Percentiles rank a stretch among this genome's conserved stretches.
Evolutionary conservation across 2,797 vertebrate species (phyloP).

Genomic region (Poliocrania exsul): DNA sequence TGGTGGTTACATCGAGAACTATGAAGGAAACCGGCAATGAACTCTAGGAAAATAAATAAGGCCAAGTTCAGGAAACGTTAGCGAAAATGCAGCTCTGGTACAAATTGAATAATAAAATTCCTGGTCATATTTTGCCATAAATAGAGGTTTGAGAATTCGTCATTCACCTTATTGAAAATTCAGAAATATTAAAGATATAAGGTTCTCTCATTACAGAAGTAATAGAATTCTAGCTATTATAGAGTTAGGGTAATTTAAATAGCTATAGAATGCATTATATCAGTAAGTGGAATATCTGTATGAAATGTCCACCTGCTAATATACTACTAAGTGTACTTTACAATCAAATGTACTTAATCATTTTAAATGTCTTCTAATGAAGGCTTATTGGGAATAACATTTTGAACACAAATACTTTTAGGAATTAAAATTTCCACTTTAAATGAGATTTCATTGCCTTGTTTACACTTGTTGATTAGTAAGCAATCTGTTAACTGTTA

Average conservation of each 20-base stretch:
- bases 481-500: constrained; percentile 81
- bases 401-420: constrained; percentile 80
- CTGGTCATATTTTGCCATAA: constrained; percentile 79
- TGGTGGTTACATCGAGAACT: constrained; percentile 48
- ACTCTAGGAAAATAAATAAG: constrained; percentile 74
- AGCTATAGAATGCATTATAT: constrained; percentile 73
- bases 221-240: constrained; percentile 80
- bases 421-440: constrained; percentile 74
- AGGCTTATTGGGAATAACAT: constrained; percentile 74
- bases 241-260: constrained; percentile 77
- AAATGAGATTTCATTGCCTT: constrained; percentile 81
- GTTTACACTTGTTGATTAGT: constrained; percentile 83
- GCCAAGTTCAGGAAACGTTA: constrained; percentile 69
- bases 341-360: constrained; percentile 72
- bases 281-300: constrained; percentile 77
- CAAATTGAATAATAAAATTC: constrained; percentile 80
- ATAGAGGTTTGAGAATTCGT: constrained; percentile 78
- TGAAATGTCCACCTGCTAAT: constrained; percentile 78
- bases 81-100: constrained; percentile 68
- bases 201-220: constrained; percentile 79
- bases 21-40: constrained; percentile 59
- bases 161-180: constrained; percentile 81
- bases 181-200: constrained; percentile 78
- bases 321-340: constrained; percentile 63
- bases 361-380: constrained; percentile 76